These are phyloP conservation scores for Eurystomus gularis DNA, from an alignment of 2,113 vertebrate genomes.

Conservation along the genomic window DNA sequence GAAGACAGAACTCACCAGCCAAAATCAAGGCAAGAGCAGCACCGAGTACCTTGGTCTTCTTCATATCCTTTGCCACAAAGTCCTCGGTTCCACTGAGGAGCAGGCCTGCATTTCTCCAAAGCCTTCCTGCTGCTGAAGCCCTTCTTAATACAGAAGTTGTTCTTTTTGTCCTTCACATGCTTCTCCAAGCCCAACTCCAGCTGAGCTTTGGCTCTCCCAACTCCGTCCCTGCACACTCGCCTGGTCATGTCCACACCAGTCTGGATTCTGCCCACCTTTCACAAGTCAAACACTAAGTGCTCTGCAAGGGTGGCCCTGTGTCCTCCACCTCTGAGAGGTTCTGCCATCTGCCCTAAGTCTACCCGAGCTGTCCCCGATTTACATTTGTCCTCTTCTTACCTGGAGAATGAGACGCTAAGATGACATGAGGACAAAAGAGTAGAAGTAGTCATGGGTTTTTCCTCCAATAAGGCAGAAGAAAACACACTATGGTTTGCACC, in stretches of 20 bases:
- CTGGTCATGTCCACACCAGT: background rate
- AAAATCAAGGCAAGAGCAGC: background rate
- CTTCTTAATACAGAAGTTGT: background rate
- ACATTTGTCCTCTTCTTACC: background rate
- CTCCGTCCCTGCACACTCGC: background rate
- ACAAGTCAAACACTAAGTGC: background rate
- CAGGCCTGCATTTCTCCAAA: background rate
- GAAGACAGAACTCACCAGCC: background rate
- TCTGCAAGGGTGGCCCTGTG: background rate
- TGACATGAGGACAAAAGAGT: background rate
- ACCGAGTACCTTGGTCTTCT: background rate
- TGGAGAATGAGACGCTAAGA: background rate
- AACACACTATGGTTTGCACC: background rate
- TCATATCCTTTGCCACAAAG: background rate
- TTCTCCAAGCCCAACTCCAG: background rate
- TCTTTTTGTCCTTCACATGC: background rate
- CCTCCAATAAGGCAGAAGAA: background rate
- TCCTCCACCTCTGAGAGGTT: background rate
- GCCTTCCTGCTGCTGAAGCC: background rate
- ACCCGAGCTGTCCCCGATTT: background rate
- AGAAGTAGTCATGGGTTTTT: background rate
- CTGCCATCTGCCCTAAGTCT: background rate
- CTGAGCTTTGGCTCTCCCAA: background rate
- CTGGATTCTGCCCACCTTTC: background rate
- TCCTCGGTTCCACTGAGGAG: background rate